Evolutionary conservation across 2,797 vertebrate genomes (phyloP).

Genomic region (Hemibagrus guttatus): DNA sequence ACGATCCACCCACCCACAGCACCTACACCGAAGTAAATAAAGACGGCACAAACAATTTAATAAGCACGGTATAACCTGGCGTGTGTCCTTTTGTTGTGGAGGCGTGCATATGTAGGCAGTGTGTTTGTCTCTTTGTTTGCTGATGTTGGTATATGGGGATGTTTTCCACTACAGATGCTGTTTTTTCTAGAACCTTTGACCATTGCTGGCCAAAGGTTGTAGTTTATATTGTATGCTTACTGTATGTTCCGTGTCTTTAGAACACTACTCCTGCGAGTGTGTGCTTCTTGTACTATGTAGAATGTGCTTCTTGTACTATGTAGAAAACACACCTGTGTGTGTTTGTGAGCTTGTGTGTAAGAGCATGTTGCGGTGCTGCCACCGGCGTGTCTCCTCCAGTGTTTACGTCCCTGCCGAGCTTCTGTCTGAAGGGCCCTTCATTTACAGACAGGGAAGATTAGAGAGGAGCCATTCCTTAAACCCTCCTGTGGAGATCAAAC

Average conservation of each 20-base stretch:
- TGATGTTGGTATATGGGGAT: neutral
- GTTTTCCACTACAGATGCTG: neutral
- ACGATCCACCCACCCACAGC: constrained; percentile 53
- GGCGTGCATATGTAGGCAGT: constrained; percentile 10
- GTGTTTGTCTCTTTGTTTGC: constrained; percentile 12
- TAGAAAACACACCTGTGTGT: neutral
- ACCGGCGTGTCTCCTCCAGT: constrained; percentile 42
- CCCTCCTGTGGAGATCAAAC: constrained; percentile 59
- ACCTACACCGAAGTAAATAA: constrained; percentile 55
- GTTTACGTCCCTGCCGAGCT: constrained; percentile 48
- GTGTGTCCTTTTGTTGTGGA: constrained; percentile 16
- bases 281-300: neutral
- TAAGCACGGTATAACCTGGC: constrained; percentile 36
- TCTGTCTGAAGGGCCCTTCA: constrained; percentile 50
- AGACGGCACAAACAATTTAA: constrained; percentile 46
- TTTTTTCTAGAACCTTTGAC: neutral
- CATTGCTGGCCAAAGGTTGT: too few species aligned
- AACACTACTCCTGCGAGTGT: neutral
- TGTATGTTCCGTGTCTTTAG: constrained; percentile 9
- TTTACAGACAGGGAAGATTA: constrained; percentile 70
- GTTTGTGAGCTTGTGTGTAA: constrained; percentile 16
- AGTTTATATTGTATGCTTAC: neutral
- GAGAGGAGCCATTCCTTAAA: constrained; percentile 63
- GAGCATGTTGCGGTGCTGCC: constrained; percentile 30
- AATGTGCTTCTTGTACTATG: neutral